Conservation (phyloP, 1,140 invertebrate genomes). For the Caenorhabditis inopinata region DNA sequence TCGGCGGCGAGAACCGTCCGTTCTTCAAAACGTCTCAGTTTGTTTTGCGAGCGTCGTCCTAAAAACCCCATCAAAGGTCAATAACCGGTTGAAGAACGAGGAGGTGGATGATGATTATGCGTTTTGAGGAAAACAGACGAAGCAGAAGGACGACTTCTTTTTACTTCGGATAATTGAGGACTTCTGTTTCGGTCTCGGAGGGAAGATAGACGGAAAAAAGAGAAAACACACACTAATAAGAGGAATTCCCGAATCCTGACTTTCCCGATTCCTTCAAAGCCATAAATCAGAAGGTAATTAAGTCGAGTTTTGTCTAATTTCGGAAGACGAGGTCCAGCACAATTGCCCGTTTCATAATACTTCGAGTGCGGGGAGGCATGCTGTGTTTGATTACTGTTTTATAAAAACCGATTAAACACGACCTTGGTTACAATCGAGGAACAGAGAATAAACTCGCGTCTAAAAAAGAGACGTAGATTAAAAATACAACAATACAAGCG, state of each 20-base stretch:
- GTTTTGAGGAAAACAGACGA: background rate
- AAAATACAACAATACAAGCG: too few relatives aligned
- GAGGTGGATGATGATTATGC: background rate
- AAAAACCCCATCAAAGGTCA: constrained; percentile 20
- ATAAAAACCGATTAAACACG: constrained; percentile 5
- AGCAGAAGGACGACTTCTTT: background rate
- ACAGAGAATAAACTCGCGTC: background rate
- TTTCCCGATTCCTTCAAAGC: too few relatives aligned
- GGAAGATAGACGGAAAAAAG: background rate
- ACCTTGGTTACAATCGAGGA: background rate
- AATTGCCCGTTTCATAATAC: too few relatives aligned
- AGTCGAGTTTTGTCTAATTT: too few relatives aligned
- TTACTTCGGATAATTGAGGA: constrained; percentile 13
- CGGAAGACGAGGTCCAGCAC: too few relatives aligned
- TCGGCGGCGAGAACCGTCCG: background rate
- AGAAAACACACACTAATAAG: background rate
- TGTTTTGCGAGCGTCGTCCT: background rate
- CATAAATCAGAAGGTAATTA: too few relatives aligned
- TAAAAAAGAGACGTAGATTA: too few relatives aligned
- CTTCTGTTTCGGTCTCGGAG: background rate
- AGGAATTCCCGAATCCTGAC: background rate
- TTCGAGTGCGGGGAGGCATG: too few relatives aligned
- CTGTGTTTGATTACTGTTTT: background rate
- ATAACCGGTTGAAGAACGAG: constrained; percentile 35
- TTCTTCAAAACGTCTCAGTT: background rate